Evolutionary conservation across 2,113 vertebrate genomes (phyloP), one percentile per base, ranked within the genome.

Genomic region (Coturnix japonica): DNA sequence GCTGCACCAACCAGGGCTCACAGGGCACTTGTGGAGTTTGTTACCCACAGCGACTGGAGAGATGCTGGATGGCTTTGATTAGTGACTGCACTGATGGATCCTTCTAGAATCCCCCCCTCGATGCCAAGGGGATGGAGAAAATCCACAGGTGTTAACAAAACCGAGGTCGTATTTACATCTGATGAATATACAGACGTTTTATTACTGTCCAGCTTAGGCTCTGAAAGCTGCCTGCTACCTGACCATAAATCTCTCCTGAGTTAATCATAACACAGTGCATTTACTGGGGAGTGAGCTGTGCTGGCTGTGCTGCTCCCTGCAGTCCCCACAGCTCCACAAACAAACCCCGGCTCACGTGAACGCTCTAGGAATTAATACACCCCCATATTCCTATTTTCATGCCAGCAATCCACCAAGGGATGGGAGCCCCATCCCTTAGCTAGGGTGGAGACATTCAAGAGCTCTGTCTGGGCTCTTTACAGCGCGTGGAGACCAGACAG

Each of bases 211-310:
- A 84, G 73, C 72, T 89, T 53, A 53, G 6, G 35, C 41, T 23
- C 15, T 33, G 41, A 33, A 78, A 78, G 46, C 69, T 79, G 70
- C 59, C 65, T 47, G 53, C 59, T 59, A n/a, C 71, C 57, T 63
- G 53, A 56, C 39, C 57, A 33, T 33, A 39, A 81, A 53, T 21
- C 22, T 72, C 74, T 56, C 44, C 87, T 41, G 64, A 89, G 57
- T 81, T 84, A 84, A 89, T 76, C 76, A 73, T 44, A 90, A 53
- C 35, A 44, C 28, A 93, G 90, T 84, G 41, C 46, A 41, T n/a
- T 66, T 59, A 73, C 15, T 21, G 10, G 28, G 66, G 43, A 77
- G 71, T 35, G 51, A 37, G 35, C 64, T 43, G 75, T 54, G 51
- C 28, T 28, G 53, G 53, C 28, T 53, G 51, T 6, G 51, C 25